These are phyloP conservation scores for Girardinus metallicus DNA, from an alignment of 2,797 vertebrate species.

Conservation along the genomic window DNA sequence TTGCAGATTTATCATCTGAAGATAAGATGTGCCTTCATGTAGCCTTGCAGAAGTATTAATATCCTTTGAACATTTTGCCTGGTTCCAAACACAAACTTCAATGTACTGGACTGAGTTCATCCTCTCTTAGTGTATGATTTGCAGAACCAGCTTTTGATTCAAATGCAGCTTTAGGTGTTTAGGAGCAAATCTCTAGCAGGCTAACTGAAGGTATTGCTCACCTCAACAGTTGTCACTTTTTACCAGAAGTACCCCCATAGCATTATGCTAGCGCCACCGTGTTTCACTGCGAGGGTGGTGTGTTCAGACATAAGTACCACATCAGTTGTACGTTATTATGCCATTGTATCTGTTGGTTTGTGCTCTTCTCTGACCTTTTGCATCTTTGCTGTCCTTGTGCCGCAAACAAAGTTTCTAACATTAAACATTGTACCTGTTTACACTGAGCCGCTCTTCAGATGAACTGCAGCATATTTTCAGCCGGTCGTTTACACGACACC, in stretches of 20 bases:
- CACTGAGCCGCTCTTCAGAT: no score
- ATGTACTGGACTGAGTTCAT: background rate
- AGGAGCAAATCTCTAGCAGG: background rate
- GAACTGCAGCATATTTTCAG: no score
- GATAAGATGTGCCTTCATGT: background rate
- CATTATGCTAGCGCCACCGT: background rate
- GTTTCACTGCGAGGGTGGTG: background rate
- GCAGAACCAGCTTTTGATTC: background rate
- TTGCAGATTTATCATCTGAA: background rate
- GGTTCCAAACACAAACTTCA: background rate
- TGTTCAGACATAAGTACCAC: background rate
- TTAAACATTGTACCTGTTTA: background rate
- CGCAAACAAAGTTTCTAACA: background rate
- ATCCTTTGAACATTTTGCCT: background rate
- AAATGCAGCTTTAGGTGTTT: background rate
- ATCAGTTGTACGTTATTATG: background rate
- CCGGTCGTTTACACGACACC: no score
- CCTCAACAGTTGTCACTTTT: background rate
- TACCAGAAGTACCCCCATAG: background rate
- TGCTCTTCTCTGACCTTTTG: background rate
- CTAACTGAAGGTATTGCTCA: background rate
- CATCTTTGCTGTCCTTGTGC: background rate
- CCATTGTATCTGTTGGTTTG: background rate
- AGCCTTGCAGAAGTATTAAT: background rate
- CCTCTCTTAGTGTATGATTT: background rate